Evolutionary conservation across 2,888 invertebrate species (phyloP).

Genomic region (Eumerus sabulonum): DNA sequence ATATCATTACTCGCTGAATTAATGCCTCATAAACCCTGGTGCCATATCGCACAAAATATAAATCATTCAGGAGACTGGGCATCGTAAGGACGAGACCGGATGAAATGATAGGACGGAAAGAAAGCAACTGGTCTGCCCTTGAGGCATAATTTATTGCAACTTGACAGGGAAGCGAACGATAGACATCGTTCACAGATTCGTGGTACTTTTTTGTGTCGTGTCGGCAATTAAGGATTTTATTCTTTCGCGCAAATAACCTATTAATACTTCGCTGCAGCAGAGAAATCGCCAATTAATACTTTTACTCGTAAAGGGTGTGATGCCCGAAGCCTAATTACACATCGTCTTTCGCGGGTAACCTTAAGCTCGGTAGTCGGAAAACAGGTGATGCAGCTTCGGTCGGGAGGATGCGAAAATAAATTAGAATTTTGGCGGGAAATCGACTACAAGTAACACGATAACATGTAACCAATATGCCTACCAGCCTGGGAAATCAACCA

Average conservation of each 20-base stretch:
- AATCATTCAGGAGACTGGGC: conserved; percentile 31
- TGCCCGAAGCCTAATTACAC: conserved; percentile 25
- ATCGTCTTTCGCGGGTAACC: no score
- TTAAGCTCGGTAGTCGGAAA: no score
- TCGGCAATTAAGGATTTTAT: conserved; percentile 13
- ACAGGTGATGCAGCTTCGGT: no score
- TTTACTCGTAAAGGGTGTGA: conserved; percentile 26
- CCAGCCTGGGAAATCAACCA: no score
- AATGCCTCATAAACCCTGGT: conserved; percentile 29
- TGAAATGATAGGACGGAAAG: neutral
- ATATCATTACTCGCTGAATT: conserved; percentile 38
- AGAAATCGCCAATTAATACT: conserved; percentile 28
- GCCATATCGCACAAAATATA: conserved; percentile 29
- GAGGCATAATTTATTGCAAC: conserved; percentile 36
- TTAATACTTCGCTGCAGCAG: neutral
- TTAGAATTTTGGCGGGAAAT: no score
- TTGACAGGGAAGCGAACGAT: neutral
- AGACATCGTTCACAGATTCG: conserved; percentile 2
- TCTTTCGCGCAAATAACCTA: conserved; percentile 2
- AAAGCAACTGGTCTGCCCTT: conserved; percentile 1
- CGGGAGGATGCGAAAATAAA: no score
- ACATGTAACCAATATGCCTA: no score
- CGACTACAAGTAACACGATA: no score
- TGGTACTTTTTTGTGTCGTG: no score
- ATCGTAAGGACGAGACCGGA: conserved; percentile 13